Base-by-base conservation (phyloP, 1,140 invertebrate species). In the Pectinophora gossypiella region DNA sequence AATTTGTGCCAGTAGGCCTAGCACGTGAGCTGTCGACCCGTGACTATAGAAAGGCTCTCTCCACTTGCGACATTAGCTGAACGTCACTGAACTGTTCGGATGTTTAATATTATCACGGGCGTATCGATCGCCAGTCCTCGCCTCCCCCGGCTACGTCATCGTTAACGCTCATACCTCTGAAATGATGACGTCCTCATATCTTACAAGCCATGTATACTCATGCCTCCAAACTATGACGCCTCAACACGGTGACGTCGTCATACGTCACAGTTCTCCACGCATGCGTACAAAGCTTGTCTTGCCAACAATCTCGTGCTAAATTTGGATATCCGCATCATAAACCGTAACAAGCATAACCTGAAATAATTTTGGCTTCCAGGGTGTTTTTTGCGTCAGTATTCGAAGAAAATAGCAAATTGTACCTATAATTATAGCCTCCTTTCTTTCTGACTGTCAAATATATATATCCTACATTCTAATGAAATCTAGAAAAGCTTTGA, bases 1-100 rank as follows among this genome's bases (percentile, higher is more conserved):
- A 27, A 27, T 6, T 7, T 40, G 36, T 40, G 16, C n/a, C 16
- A 40, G 36, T 18, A 13, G 15, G 36, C 23, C 36, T 21, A 35
- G 62, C 68, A 77, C 69, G 69, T 77, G 78, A 82, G 61, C 66
- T 68, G 66, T 50, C 78, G 77, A 84, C 74, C 78, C 80, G 77
- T 86, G 55, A 36, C 69, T 72, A 67, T 74, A 69, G 46, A 76
- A 75, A 81, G 74, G 73, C 74, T 68, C 59, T 59, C 64, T 75
- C 65, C 70, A 60, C 64, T 72, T 58, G 55, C 54, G 54, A 46
- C 59, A 73, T 72, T 78, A 78, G 63, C 70, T 68, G 70, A 78
- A 66, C 76, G 70, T 73, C 71, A 72, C 64, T 73, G 71, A 66
- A 63, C 69, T 67, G 57, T 51, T 65, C 42, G 2, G 42, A 44